Conservation (phyloP, 2,888 invertebrate species). For the Chymomyza caudatula region DNA sequence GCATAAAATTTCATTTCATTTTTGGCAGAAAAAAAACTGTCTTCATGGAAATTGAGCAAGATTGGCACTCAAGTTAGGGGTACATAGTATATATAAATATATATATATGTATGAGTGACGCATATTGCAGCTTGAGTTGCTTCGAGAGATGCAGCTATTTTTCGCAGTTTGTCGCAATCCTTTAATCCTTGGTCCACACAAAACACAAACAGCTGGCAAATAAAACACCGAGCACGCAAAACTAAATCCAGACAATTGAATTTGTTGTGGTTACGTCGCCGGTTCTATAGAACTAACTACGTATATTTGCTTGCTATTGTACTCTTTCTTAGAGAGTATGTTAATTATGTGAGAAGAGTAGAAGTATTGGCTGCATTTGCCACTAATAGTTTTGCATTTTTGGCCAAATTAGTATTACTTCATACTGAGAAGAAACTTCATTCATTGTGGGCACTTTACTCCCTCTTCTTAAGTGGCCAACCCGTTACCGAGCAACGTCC, state of each 20-base stretch:
- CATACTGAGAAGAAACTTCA: too few species aligned
- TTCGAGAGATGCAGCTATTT: neutral
- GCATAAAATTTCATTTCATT: slow-evolving; percentile 59
- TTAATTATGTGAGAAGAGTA: neutral
- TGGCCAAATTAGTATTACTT: too few species aligned
- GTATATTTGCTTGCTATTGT: neutral
- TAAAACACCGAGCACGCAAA: neutral
- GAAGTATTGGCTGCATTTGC: too few species aligned
- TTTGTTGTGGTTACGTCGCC: slow-evolving; percentile 17
- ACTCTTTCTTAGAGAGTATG: neutral
- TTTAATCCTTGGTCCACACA: neutral
- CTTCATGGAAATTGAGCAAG: neutral
- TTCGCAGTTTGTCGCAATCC: neutral
- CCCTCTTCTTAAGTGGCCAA: too few species aligned
- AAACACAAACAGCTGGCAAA: slow-evolving; percentile 39
- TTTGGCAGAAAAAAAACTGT: slow-evolving; percentile 13
- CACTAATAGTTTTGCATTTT: too few species aligned
- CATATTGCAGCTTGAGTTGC: neutral
- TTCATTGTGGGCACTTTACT: too few species aligned
- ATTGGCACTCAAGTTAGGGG: neutral
- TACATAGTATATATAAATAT: neutral
- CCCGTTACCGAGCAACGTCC: too few species aligned
- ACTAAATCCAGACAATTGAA: slow-evolving; percentile 63
- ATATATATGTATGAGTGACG: neutral
- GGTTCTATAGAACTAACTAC: neutral